Percentiles rank a stretch among this genome's conserved stretches.
Evolutionary conservation across 2,113 vertebrate species (phyloP).

Genomic region (Oostethus manadensis): DNA sequence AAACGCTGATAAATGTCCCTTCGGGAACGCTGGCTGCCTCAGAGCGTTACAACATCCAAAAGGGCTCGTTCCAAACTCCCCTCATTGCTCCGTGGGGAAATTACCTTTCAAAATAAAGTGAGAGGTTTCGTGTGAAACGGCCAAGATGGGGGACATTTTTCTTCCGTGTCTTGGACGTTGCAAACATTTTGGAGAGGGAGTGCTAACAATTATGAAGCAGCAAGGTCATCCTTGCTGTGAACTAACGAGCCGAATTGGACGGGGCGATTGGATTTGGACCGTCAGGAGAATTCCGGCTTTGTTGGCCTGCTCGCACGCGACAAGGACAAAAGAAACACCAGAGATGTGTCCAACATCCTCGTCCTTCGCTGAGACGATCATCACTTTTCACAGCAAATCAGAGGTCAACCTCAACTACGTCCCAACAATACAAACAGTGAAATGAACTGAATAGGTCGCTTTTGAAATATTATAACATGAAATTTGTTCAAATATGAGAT

Average conservation of each 20-base stretch:
- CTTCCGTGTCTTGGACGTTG: constrained; percentile 15
- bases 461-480: too few species aligned
- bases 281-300: constrained; percentile 44
- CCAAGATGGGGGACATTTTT: constrained; percentile 52
- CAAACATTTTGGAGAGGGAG: constrained; percentile 13
- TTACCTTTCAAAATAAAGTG: constrained; percentile 49
- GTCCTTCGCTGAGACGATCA: too few species aligned
- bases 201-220: constrained; percentile 33
- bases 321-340: constrained; percentile 19
- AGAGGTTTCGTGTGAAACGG: constrained; percentile 41
- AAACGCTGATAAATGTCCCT: too few species aligned
- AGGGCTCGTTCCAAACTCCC: constrained; percentile 23
- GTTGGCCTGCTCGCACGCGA: constrained; percentile 36
- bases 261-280: constrained; percentile 37
- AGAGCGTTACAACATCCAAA: too few species aligned
- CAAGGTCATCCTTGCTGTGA: constrained; percentile 37
- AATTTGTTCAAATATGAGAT: too few species aligned
- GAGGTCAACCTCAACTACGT: too few species aligned
- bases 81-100: constrained; percentile 56
- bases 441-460: too few species aligned
- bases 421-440: too few species aligned
- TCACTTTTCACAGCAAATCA: too few species aligned
- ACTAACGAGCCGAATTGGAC: constrained; percentile 35
- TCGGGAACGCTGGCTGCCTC: too few species aligned
- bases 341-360: too few species aligned